A percentile compares a stretch with the other conserved stretches of the same genome.
These are phyloP conservation scores for Anguilla obscura DNA, from an alignment of 2,797 vertebrate species.

Conservation along the genomic window DNA sequence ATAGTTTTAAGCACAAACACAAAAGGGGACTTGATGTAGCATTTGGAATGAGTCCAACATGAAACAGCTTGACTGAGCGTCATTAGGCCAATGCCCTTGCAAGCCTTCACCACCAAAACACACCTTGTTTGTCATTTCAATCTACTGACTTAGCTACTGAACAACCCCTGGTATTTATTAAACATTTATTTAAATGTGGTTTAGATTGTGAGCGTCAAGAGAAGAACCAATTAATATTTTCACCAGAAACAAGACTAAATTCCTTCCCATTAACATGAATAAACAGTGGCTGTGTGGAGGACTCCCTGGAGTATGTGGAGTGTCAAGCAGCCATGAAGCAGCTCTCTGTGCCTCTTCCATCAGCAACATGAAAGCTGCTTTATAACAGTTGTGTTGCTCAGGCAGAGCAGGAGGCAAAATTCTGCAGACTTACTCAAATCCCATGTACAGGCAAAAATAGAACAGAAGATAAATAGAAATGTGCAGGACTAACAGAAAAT, in stretches of 20 bases:
- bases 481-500: not conserved
- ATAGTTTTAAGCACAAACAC: not conserved
- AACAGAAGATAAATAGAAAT: not conserved
- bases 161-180: not conserved
- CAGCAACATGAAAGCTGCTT: not conserved
- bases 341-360: not conserved
- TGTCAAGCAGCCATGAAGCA: not conserved
- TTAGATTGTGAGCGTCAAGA: not conserved
- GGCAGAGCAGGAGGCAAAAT: not conserved
- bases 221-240: not conserved
- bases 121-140: too few species aligned
- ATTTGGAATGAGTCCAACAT: not conserved
- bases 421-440: not conserved
- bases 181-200: not conserved
- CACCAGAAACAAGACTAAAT: not conserved
- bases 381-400: not conserved
- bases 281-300: slow-evolving; percentile 9
- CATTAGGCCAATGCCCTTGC: not conserved
- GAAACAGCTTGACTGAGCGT: not conserved
- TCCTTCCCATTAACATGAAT: not conserved
- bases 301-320: not conserved
- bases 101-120: not conserved
- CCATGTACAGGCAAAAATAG: not conserved
- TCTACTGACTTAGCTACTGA: not conserved
- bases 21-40: not conserved